Evolutionary conservation across 2,888 invertebrate species (phyloP).

Genomic region (Drosophila acutilabella): DNA sequence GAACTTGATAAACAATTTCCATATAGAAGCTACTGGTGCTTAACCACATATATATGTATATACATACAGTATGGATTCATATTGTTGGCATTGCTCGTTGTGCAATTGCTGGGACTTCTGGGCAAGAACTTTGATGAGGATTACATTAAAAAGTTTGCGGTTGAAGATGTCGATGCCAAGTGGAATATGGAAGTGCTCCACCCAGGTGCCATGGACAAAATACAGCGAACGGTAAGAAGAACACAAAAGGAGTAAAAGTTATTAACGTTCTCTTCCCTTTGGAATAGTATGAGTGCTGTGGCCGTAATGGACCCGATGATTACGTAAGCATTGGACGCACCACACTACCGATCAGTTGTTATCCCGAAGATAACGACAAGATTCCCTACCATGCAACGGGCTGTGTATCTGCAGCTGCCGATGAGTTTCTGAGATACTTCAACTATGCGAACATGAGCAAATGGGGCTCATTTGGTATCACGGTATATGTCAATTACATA

Average conservation of each 20-base stretch:
- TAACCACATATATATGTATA: not conserved
- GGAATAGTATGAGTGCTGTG: constrained; percentile 79
- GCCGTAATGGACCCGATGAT: constrained; percentile 77
- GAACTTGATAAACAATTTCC: constrained; percentile 28
- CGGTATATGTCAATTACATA: constrained; percentile 56
- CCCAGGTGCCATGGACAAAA: constrained; percentile 75
- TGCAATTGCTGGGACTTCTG: constrained; percentile 90
- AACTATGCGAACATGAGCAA: constrained; percentile 61
- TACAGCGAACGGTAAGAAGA: constrained; percentile 71
- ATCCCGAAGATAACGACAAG: constrained; percentile 42
- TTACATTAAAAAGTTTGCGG: constrained; percentile 86
- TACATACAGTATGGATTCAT: constrained; percentile 90
- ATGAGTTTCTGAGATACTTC: constrained; percentile 48
- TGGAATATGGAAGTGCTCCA: constrained; percentile 80
- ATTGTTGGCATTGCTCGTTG: constrained; percentile 89
- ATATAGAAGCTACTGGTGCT: not conserved
- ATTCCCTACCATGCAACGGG: constrained; percentile 51
- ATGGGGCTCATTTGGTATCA: constrained; percentile 65
- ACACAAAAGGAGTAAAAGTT: no score
- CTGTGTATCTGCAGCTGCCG: constrained; percentile 62
- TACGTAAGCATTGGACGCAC: constrained; percentile 59
- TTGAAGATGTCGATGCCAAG: constrained; percentile 85
- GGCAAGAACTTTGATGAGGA: constrained; percentile 87
- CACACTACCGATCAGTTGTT: constrained; percentile 68
- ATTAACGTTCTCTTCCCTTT: not conserved